These are phyloP conservation scores for Lithophane ornitopus DNA, from an alignment of 2,888 invertebrate genomes.

Conservation along the genomic window DNA sequence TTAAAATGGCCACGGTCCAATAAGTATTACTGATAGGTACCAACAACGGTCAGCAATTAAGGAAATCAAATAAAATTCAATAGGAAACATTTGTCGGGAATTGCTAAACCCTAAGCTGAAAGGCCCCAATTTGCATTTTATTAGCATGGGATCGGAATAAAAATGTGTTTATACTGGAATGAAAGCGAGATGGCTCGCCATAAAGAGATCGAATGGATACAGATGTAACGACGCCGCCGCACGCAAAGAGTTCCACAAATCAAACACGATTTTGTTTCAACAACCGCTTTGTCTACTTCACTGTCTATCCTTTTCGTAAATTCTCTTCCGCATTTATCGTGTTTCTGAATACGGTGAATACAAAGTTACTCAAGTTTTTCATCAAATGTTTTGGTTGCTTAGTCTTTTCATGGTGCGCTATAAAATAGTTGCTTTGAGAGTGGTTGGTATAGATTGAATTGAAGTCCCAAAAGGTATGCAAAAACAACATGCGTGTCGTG, in stretches of 20 bases:
- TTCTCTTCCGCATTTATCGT: slow-evolving; percentile 34
- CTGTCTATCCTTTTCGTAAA: slow-evolving; percentile 36
- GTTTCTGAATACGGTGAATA: slow-evolving; percentile 35
- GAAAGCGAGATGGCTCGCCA: slow-evolving; percentile 82
- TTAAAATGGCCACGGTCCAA: slow-evolving; percentile 67
- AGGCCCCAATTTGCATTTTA: slow-evolving; percentile 88
- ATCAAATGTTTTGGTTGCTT: slow-evolving; percentile 21
- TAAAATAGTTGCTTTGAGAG: slow-evolving; percentile 4
- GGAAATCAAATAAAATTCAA: slow-evolving; percentile 86
- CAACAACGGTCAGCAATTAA: slow-evolving; percentile 81
- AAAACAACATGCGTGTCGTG: not conserved
- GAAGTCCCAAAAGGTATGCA: not conserved
- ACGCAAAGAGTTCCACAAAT: slow-evolving; percentile 74
- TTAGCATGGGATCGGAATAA: slow-evolving; percentile 87
- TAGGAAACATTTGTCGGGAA: slow-evolving; percentile 87
- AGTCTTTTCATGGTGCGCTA: slow-evolving; percentile 19
- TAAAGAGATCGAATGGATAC: slow-evolving; percentile 83
- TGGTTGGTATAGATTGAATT: slow-evolving; percentile 21
- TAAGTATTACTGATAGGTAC: slow-evolving; percentile 70
- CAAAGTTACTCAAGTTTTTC: slow-evolving; percentile 34
- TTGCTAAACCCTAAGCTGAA: slow-evolving; percentile 86
- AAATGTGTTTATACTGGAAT: slow-evolving; percentile 88
- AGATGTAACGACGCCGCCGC: slow-evolving; percentile 78
- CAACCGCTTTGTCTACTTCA: slow-evolving; percentile 43
- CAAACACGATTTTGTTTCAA: slow-evolving; percentile 75